Conservation (phyloP, 2,113 vertebrate genomes). For the Maccullochella peelii region DNA sequence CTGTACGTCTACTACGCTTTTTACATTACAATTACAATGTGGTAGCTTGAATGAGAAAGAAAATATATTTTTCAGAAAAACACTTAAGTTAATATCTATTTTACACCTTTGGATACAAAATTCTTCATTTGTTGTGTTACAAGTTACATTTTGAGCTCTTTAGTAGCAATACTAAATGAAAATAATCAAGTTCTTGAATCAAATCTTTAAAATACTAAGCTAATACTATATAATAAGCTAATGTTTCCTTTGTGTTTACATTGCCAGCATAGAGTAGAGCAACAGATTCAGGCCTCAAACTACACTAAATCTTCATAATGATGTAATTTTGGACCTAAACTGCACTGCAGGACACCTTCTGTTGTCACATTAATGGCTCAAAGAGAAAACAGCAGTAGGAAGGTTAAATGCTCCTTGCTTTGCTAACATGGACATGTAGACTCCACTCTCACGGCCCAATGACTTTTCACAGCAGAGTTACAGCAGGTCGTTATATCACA, state of each 20-base stretch:
- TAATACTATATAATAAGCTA: too few species aligned
- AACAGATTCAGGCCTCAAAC: constrained; percentile 47
- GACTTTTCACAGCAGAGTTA: constrained; percentile 43
- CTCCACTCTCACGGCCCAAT: constrained; percentile 9
- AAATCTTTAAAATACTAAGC: neutral
- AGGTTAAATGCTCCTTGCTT: neutral
- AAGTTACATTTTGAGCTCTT: neutral
- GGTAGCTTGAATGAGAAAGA: neutral
- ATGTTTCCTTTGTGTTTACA: neutral
- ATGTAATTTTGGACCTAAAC: constrained; percentile 50
- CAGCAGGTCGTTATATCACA: constrained; percentile 13
- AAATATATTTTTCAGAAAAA: neutral
- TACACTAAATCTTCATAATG: constrained; percentile 28
- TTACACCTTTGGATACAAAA: neutral
- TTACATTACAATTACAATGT: neutral
- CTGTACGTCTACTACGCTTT: neutral
- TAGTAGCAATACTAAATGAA: neutral
- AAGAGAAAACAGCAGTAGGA: neutral
- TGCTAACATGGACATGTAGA: neutral
- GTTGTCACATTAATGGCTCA: constrained; percentile 21
- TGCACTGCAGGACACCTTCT: constrained; percentile 69
- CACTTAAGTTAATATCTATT: neutral
- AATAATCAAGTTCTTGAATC: neutral
- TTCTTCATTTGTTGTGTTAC: neutral
- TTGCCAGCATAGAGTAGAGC: neutral